A percentile compares a stretch with the other conserved stretches of the same genome.
phyloP scores from a whole-genome alignment of 2,888 invertebrate genomes.

The Trachelus stipa region DNA sequence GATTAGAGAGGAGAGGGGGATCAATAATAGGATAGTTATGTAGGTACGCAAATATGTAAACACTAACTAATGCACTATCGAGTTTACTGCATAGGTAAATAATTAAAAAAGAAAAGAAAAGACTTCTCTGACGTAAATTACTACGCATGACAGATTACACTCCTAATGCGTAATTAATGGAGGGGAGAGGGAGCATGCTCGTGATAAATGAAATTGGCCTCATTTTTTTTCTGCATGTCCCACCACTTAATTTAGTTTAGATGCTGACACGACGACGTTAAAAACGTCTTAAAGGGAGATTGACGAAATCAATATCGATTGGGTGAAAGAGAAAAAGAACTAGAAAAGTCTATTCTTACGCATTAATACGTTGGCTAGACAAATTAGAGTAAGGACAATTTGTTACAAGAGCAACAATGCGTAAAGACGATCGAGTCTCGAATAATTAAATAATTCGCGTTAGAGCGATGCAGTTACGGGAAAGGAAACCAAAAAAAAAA shows the following conservation, averaged over 20 bases:
- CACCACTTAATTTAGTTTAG: neutral
- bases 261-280: neutral
- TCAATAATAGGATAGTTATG: neutral
- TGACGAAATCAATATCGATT: neutral
- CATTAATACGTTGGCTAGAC: neutral
- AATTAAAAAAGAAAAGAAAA: conserved; percentile 13
- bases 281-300: neutral
- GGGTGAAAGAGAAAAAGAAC: neutral
- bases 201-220: neutral
- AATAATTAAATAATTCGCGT: neutral
- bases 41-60: conserved; percentile 14
- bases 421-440: neutral
- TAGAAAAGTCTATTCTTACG: neutral
- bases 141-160: neutral
- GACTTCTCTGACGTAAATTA: neutral
- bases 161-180: neutral
- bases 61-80: conserved; percentile 38
- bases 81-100: conserved; percentile 4
- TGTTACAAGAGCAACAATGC: neutral
- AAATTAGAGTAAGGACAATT: neutral
- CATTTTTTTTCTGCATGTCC: neutral
- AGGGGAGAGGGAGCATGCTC: neutral
- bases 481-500: neutral
- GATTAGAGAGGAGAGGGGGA: neutral
- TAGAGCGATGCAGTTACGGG: neutral